These are phyloP conservation scores for Drosophila sucinea DNA, from an alignment of 1,140 invertebrate genomes.

Conservation along the genomic window DNA sequence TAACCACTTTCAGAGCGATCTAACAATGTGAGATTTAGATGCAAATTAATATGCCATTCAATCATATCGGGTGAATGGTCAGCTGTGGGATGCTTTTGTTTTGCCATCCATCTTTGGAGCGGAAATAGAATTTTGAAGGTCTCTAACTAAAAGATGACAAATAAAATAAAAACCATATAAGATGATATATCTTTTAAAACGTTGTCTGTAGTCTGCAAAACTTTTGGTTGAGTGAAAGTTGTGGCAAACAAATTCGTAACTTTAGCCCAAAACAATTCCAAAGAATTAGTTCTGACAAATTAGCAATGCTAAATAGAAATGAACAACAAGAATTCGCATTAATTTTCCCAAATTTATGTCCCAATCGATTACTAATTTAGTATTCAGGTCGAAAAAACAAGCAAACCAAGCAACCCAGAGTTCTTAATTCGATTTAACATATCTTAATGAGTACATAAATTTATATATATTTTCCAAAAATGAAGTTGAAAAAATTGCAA, in stretches of 20 bases:
- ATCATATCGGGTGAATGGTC: no score
- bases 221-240: constrained; percentile 60
- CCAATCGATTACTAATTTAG: constrained; percentile 46
- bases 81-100: constrained; percentile 43
- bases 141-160: constrained; percentile 37
- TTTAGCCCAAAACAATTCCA: neutral
- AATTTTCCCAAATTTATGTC: constrained; percentile 43
- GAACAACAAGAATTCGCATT: constrained; percentile 39
- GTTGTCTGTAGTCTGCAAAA: neutral
- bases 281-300: constrained; percentile 56
- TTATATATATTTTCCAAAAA: constrained; percentile 12
- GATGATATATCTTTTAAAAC: neutral
- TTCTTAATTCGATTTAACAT: neutral
- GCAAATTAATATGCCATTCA: constrained; percentile 76
- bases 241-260: constrained; percentile 20
- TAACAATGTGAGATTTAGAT: constrained; percentile 47
- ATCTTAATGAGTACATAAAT: constrained; percentile 18
- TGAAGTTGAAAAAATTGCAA: constrained; percentile 19
- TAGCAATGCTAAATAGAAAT: constrained; percentile 60
- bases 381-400: constrained; percentile 43
- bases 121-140: constrained; percentile 73
- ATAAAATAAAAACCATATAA: constrained; percentile 2
- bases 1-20: constrained; percentile 25
- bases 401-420: neutral
- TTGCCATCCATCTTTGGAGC: constrained; percentile 44